Conservation (phyloP, 2,888 invertebrate species). For the Rhagium mordax region DNA sequence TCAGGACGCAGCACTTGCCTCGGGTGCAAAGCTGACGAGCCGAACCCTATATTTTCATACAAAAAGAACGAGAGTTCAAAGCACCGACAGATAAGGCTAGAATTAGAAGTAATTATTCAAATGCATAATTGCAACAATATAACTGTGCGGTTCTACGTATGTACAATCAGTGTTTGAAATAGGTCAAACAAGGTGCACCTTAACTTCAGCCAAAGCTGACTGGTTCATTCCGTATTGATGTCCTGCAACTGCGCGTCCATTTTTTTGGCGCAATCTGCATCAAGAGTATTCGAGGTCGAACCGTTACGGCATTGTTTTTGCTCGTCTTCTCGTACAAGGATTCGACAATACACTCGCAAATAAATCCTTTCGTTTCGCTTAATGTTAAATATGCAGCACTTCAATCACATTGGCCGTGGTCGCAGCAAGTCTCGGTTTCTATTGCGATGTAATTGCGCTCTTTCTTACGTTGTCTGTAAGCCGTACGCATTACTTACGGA, state of each 20-base stretch:
- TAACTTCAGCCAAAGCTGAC: neutral
- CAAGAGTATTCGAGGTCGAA: conserved; percentile 42
- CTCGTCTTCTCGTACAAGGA: conserved; percentile 40
- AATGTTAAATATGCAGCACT: conserved; percentile 16
- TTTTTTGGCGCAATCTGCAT: conserved; percentile 48
- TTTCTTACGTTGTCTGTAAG: conserved; percentile 29
- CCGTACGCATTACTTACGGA: conserved; percentile 17
- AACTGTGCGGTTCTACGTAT: neutral
- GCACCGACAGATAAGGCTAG: too few species aligned
- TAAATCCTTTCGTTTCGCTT: conserved; percentile 41
- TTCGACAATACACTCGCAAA: conserved; percentile 41
- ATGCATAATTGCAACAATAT: too few species aligned
- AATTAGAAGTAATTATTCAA: too few species aligned
- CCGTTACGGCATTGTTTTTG: conserved; percentile 48
- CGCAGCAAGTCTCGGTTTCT: conserved; percentile 15
- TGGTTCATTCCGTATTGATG: conserved; percentile 29
- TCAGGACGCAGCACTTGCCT: too few species aligned
- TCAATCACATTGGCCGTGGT: conserved; percentile 34
- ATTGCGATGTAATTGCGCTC: conserved; percentile 30
- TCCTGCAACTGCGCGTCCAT: conserved; percentile 28
- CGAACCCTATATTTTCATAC: too few species aligned
- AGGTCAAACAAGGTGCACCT: neutral
- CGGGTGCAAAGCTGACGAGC: too few species aligned
- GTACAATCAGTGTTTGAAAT: neutral
- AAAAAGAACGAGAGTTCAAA: too few species aligned